Percentiles rank a stretch among this genome's conserved stretches.
These are phyloP conservation scores for Paradoxurus hermaphroditus DNA, from an alignment of 2,113 vertebrate species.

Conservation along the genomic window DNA sequence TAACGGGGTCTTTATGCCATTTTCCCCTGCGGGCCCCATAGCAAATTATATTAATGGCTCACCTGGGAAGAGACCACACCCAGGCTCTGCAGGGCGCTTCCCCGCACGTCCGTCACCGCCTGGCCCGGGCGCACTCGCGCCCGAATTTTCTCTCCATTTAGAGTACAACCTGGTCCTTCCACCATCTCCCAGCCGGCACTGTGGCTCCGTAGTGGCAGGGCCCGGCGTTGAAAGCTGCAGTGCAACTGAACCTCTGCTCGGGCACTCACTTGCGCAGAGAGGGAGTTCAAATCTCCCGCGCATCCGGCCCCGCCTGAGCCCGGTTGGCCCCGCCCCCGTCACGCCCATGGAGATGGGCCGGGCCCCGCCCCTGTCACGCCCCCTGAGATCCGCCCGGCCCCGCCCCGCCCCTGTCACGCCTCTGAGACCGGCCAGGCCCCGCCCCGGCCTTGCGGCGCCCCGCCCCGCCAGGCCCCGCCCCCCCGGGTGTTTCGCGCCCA, in stretches of 20 bases:
- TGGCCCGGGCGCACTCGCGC: constrained; percentile 85
- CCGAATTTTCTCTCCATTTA: constrained; percentile 89
- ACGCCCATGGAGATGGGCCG: fast-evolving
- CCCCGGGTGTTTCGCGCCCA: fast-evolving
- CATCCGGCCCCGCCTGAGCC: fast-evolving
- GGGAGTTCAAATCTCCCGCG: constrained; percentile 65
- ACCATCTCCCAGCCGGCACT: constrained; percentile 82
- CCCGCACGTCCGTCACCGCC: constrained; percentile 76
- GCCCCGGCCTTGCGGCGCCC: fast-evolving
- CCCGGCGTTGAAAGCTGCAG: fast-evolving
- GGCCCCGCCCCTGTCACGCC: background rate
- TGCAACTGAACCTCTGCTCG: fast-evolving
- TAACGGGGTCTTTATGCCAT: background rate
- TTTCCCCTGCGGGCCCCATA: fast-evolving
- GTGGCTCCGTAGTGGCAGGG: fast-evolving
- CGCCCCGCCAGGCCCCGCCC: fast-evolving
- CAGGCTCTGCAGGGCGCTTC: constrained; percentile 58
- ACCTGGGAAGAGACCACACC: background rate
- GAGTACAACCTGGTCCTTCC: constrained; percentile 90
- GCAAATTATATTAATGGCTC: background rate
- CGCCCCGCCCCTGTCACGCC: background rate
- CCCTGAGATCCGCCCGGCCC: fast-evolving
- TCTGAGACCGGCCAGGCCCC: background rate
- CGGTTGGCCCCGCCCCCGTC: fast-evolving
- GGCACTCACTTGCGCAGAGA: fast-evolving